Evolutionary conservation across 2,888 invertebrate species (phyloP).

Genomic region (Sinotaia quadrata): DNA sequence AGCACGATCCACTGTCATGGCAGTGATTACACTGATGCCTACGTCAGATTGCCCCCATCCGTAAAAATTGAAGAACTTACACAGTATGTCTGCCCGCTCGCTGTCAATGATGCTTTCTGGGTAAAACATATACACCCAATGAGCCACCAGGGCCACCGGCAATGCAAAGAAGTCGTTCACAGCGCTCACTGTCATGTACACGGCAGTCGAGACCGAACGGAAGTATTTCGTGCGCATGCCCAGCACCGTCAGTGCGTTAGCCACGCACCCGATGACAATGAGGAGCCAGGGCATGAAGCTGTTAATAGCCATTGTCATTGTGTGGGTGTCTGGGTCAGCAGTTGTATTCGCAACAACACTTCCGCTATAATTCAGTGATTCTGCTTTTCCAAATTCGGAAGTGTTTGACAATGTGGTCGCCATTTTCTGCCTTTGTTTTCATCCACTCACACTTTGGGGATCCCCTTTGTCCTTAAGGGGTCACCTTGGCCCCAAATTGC

Average conservation of each 20-base stretch:
- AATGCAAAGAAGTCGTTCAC: slow-evolving; percentile 35
- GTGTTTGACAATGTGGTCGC: too few relatives aligned
- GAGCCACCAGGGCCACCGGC: slow-evolving; percentile 17
- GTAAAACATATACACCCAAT: slow-evolving; percentile 21
- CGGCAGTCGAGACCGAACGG: slow-evolving; percentile 49
- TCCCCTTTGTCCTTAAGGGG: too few relatives aligned
- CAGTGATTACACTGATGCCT: slow-evolving; percentile 49
- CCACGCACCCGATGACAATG: slow-evolving; percentile 48
- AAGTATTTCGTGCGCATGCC: slow-evolving; percentile 56
- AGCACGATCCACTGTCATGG: slow-evolving; percentile 55
- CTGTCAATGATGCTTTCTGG: slow-evolving; percentile 6
- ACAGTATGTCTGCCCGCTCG: slow-evolving; percentile 36
- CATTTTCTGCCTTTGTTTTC: too few relatives aligned
- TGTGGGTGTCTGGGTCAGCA: too few relatives aligned
- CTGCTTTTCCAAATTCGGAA: too few relatives aligned
- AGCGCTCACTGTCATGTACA: slow-evolving; percentile 52
- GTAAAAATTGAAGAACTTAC: slow-evolving; percentile 32
- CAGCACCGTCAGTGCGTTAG: slow-evolving; percentile 46
- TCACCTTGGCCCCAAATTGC: too few relatives aligned
- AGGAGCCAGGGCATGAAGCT: slow-evolving; percentile 48
- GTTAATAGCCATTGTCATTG: slow-evolving; percentile 36
- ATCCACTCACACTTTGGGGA: too few relatives aligned
- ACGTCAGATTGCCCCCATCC: slow-evolving; percentile 50
- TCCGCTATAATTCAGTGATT: too few relatives aligned
- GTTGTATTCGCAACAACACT: too few relatives aligned